Conservation (phyloP, 2,888 invertebrate species). For the Dasysyrphus albostriatus region DNA sequence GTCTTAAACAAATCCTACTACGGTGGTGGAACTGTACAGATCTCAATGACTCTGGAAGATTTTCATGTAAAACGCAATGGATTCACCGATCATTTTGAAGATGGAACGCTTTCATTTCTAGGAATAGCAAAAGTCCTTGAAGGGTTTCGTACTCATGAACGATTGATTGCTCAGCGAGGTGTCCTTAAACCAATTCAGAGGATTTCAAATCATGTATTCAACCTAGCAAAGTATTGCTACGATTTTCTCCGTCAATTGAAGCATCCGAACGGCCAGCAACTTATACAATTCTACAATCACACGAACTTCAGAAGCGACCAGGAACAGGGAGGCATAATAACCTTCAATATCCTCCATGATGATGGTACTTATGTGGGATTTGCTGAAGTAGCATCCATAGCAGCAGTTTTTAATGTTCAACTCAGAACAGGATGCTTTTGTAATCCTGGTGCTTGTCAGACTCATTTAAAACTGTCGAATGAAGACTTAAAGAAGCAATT, state of each 20-base stretch:
- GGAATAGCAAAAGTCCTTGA: constrained; percentile 92
- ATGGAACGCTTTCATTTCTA: constrained; percentile 95
- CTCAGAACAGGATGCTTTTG: constrained; percentile 98
- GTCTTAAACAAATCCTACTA: constrained; percentile 88
- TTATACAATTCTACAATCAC: constrained; percentile 90
- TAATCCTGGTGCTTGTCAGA: constrained; percentile 97
- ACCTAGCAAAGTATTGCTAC: constrained; percentile 90
- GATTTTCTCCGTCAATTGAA: constrained; percentile 86
- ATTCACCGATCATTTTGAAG: constrained; percentile 94
- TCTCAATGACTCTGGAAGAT: constrained; percentile 89
- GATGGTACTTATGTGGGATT: constrained; percentile 94
- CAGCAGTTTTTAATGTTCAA: constrained; percentile 93
- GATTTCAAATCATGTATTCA: constrained; percentile 90
- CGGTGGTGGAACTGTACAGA: constrained; percentile 97
- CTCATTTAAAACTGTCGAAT: constrained; percentile 88
- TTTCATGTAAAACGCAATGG: constrained; percentile 88
- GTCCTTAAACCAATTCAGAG: constrained; percentile 84
- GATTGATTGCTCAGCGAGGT: constrained; percentile 85
- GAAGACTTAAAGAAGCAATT: constrained; percentile 90
- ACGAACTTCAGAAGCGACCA: constrained; percentile 86
- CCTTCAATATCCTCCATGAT: constrained; percentile 93
- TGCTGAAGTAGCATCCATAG: constrained; percentile 95
- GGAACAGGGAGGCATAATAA: constrained; percentile 93
- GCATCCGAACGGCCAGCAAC: constrained; percentile 90
- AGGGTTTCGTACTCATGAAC: constrained; percentile 91